Percentiles rank a stretch among this genome's conserved stretches.
Conservation (phyloP, 2,888 invertebrate species). For the Ceraclea dissimilis region DNA sequence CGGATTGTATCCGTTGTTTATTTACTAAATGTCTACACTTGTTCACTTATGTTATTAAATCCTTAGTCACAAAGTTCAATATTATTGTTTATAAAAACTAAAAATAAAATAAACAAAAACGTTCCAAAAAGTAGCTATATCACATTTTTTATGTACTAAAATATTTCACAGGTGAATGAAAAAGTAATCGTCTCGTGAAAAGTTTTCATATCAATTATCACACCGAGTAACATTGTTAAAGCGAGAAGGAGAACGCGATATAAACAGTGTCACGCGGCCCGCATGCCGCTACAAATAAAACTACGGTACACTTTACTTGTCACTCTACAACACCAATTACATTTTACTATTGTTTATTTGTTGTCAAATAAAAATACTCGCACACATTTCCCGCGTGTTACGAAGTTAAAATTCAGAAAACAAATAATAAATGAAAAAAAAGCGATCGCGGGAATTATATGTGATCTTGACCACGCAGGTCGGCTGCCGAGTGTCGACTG, state of each 20-base stretch:
- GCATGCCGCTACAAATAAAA: conserved; percentile 5
- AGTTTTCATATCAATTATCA: conserved; percentile 16
- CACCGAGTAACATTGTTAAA: conserved; percentile 10
- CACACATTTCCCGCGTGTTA: conserved; percentile 3
- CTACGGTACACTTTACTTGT: not conserved
- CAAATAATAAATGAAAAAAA: conserved; percentile 15
- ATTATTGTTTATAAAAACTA: not conserved
- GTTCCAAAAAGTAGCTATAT: conserved; percentile 13
- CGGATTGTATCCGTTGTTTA: conserved; percentile 6
- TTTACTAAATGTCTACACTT: conserved; percentile 39
- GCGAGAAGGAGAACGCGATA: conserved; percentile 25
- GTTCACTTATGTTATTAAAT: conserved; percentile 38
- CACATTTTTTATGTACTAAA: conserved; percentile 19
- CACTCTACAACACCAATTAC: not conserved
- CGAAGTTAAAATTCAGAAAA: conserved; percentile 7
- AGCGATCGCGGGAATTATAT: not conserved
- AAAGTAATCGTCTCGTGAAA: conserved; percentile 9
- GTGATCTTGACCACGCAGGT: conserved; percentile 20
- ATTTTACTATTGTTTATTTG: not conserved
- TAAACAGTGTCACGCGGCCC: conserved; percentile 19
- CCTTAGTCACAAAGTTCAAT: not conserved
- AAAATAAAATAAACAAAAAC: conserved; percentile 19
- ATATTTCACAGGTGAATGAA: conserved; percentile 12
- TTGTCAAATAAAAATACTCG: not conserved
- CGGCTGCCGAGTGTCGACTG: conserved; percentile 25